Evolutionary conservation across 2,113 vertebrate species (phyloP), one percentile per base, ranked within the genome.

Genomic region (Halcyon senegalensis): DNA sequence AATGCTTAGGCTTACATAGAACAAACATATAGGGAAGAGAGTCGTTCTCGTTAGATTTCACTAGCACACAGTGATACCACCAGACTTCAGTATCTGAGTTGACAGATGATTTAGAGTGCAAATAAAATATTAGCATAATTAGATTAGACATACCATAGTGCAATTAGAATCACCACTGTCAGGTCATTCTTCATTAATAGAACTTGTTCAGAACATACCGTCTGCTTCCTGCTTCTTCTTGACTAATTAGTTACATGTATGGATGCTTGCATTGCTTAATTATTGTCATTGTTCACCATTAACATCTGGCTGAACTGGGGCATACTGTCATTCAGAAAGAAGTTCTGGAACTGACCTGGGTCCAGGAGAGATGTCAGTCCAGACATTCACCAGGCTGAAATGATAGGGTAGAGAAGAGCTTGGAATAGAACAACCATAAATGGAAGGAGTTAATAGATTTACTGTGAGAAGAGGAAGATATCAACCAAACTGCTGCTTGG

Each of bases 41-140:
- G 51, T 90, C 84, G 73, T 89, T 70, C 35, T 91, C 33, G 72
- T 92, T 78, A 91, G 84, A 87, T 91, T 95, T 81, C 69, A n/a
- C 35, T 82, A 79, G 58, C 91, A 24, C 69, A 69, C 16, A 81
- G 62, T 89, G 84, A 62, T 94, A 89, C 76, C 46, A 79, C 37
- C 53, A 91, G 89, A 94, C 84, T 93, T 92, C 62, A 58, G 56
- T 79, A 79, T 92, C 62, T 91, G 56, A 73, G 24, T 62, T 93
- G 89, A 95, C 81, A 94, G 31, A 93, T 87, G 91, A 95, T 95
- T 96, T 96, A 96, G 84, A 93, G 62, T 76, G 66, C 91, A 93
- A 93, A 95, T 94, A 95, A 91, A 79, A 78, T 91, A 94, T 96
- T 97, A 89, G 66, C 87, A 85, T 96, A 96, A 95, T 95, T 89